Evolutionary conservation across 2,113 vertebrate species (phyloP).

Genomic region (Kryptolebias marmoratus): DNA sequence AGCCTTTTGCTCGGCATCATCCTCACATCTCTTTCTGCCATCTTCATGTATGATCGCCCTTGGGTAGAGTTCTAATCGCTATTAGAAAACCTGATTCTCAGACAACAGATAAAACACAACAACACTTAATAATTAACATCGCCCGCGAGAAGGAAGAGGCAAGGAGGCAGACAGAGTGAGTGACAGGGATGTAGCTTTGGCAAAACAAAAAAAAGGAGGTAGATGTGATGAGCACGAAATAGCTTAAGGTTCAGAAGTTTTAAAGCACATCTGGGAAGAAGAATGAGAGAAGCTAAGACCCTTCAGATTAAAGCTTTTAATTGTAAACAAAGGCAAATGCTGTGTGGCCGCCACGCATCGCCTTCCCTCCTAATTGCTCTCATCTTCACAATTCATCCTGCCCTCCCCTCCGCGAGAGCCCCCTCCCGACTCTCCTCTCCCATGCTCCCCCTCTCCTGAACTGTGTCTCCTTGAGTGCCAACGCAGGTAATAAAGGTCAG

Average conservation of each 20-base stretch:
- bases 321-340: constrained; percentile 45
- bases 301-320: constrained; percentile 34
- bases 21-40: constrained; percentile 9
- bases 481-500: constrained; percentile 76
- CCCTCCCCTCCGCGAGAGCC: background rate
- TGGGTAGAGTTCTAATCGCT: constrained; percentile 42
- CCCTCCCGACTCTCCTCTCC: constrained; percentile 6
- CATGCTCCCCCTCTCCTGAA: constrained; percentile 8
- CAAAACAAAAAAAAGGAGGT: background rate
- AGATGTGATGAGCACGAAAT: constrained; percentile 16
- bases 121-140: constrained; percentile 56
- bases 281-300: constrained; percentile 35
- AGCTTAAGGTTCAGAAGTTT: background rate
- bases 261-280: background rate
- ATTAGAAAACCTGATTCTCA: constrained; percentile 56
- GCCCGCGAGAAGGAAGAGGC: constrained; percentile 24
- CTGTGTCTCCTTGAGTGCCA: constrained; percentile 43
- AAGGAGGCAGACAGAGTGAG: constrained; percentile 2
- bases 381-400: constrained; percentile 19
- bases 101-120: constrained; percentile 63
- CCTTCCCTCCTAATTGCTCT: constrained; percentile 38
- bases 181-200: background rate
- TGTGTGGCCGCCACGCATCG: constrained; percentile 11
- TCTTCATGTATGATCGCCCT: constrained; percentile 39
- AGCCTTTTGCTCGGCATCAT: background rate